Conservation (phyloP, 1,140 invertebrate species). For the Aphidius ervi region DNA sequence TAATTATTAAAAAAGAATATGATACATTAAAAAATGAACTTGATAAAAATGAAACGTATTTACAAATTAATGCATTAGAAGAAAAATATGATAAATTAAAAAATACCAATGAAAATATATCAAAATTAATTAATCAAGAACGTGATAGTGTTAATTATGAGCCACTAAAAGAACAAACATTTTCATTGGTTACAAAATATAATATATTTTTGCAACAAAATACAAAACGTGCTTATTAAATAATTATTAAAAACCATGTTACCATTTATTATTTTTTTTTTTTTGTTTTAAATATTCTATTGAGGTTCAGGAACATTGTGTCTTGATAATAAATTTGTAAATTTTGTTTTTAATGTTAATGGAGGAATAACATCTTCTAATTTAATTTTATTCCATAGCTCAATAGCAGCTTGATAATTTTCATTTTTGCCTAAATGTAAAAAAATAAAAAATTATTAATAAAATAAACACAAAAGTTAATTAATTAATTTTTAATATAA, state of each 20-base stretch:
- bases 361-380: conserved; percentile 43
- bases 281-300: background rate
- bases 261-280: background rate
- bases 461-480: conserved; percentile 6
- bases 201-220: conserved; percentile 32
- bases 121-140: conserved; percentile 33
- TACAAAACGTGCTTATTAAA: conserved; percentile 33
- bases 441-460: conserved; percentile 10
- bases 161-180: conserved; percentile 28
- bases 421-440: conserved; percentile 48
- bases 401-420: conserved; percentile 43
- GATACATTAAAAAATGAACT: conserved; percentile 36
- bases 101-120: conserved; percentile 32
- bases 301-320: conserved; percentile 9
- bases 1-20: conserved; percentile 30
- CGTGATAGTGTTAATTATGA: conserved; percentile 33
- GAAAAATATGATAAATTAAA: conserved; percentile 39
- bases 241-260: background rate
- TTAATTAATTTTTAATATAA: background rate
- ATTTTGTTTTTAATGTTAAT: conserved; percentile 41
- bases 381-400: conserved; percentile 49
- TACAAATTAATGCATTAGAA: conserved; percentile 40
- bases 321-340: conserved; percentile 35
- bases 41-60: conserved; percentile 43
- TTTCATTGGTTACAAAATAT: conserved; percentile 28